A percentile compares a stretch with the other conserved stretches of the same genome.
Evolutionary conservation across 2,888 invertebrate genomes (phyloP).

Genomic region (Molanna angustata): DNA sequence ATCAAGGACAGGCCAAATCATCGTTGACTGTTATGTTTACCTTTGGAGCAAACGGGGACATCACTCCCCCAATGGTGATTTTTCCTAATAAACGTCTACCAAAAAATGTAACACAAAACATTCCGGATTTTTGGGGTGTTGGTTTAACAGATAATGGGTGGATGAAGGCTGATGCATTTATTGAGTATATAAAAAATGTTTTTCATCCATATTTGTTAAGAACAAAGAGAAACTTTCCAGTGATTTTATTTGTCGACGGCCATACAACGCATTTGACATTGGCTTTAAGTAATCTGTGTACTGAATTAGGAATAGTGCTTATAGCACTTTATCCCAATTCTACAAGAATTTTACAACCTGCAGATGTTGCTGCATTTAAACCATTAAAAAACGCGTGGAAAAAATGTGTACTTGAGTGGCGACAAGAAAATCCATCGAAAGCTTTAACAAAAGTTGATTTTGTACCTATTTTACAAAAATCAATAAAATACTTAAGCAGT

Average conservation of each 20-base stretch:
- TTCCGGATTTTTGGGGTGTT: background rate
- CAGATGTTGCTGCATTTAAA: background rate
- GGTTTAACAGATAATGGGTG: background rate
- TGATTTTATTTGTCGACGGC: slow-evolving; percentile 4
- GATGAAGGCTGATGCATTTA: slow-evolving; percentile 1
- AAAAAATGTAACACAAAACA: background rate
- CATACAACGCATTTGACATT: slow-evolving; percentile 7
- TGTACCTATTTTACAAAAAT: background rate
- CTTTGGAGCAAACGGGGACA: slow-evolving; percentile 1
- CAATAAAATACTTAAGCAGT: background rate
- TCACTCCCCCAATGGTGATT: background rate
- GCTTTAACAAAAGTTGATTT: background rate
- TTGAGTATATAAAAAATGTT: slow-evolving; percentile 1
- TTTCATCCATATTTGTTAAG: slow-evolving; percentile 1
- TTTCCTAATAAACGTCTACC: slow-evolving; percentile 1
- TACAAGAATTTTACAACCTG: slow-evolving; percentile 2
- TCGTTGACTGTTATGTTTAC: slow-evolving; percentile 4
- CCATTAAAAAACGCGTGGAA: slow-evolving; percentile 5
- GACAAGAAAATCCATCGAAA: background rate
- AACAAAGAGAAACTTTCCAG: background rate
- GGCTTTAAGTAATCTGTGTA: background rate
- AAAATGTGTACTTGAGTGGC: slow-evolving; percentile 1
- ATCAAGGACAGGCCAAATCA: slow-evolving; percentile 1
- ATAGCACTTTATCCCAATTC: slow-evolving; percentile 1
- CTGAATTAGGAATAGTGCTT: background rate